Evolutionary conservation across 2,888 invertebrate genomes (phyloP), one percentile per base, ranked within the genome.

Genomic region (Amorpha juglandis): DNA sequence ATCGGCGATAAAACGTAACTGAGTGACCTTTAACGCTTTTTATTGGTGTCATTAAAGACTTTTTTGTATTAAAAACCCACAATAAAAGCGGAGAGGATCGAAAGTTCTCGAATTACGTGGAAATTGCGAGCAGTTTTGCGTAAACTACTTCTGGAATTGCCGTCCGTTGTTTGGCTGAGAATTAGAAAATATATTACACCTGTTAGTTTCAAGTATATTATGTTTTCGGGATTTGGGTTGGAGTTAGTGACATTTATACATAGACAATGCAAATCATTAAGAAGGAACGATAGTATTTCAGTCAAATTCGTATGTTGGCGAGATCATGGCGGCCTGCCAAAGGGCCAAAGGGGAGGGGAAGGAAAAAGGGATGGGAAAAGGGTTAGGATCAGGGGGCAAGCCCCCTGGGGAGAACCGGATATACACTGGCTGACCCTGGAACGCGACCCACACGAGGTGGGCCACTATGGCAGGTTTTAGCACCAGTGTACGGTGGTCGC

Each of bases 1-100:
- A 58, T 58, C 38, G 58, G 38, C 38, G 58, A 58, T 58, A 58
- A 58, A 58, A 58, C 38, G 58, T 58, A 42, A 58, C 38, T 42
- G 38, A 42, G 42, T 58, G 55, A 55, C 55, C 42, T 58, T 58
- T 58, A 58, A 38, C 58, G 42, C 58, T 38, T 38, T 58, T 58
- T 58, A 58, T 58, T 58, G 58, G 58, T 53, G 53, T 58, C 58
- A 58, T 58, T 58, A 58, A 42, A 58, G 42, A 58, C 42, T 58
- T 58, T 58, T 58, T 58, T 58, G 58, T 58, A 58, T 58, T 58
- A 58, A 53, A 45, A 58, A 42, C 58, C 58, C 42, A 58, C 58
- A 58, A 42, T 58, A 58, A 58, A 58, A 58, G 33, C 53, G 53
- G 33, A 35, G 33, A n/a, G 33, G 38, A 58, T 58, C 58, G 58